A percentile compares a stretch with the other conserved stretches of the same genome.
Evolutionary conservation across 1,140 invertebrate genomes (phyloP).

Genomic region (Phenacoccus solenopsis): DNA sequence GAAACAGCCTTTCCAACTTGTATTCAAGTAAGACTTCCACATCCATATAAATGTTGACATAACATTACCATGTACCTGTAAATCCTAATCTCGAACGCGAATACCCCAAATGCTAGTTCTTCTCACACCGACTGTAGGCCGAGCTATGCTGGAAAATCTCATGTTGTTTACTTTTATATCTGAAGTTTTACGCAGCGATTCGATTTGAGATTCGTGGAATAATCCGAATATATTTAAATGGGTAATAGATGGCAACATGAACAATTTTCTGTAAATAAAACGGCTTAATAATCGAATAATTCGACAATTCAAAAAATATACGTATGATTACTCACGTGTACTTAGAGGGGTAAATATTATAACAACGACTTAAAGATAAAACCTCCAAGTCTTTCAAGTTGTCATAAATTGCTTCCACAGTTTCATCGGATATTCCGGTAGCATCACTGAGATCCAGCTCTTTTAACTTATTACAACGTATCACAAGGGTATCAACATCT

Average conservation of each 20-base stretch:
- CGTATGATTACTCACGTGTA: conserved; percentile 40
- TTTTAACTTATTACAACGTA: conserved; percentile 52
- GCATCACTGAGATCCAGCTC: conserved; percentile 81
- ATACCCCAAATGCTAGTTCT: conserved; percentile 80
- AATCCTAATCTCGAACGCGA: conserved; percentile 64
- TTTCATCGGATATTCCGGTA: conserved; percentile 47
- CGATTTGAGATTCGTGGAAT: conserved; percentile 44
- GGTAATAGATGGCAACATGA: conserved; percentile 41
- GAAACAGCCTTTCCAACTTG: too few relatives aligned
- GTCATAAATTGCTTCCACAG: conserved; percentile 43
- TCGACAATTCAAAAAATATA: neutral
- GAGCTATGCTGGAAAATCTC: conserved; percentile 63
- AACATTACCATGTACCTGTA: too few relatives aligned
- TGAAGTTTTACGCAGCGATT: conserved; percentile 41
- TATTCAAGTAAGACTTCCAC: too few relatives aligned
- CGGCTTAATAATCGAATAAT: neutral
- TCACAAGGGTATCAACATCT: conserved; percentile 54
- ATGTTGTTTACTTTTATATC: conserved; percentile 51
- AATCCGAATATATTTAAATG: conserved; percentile 66
- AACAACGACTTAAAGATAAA: conserved; percentile 71
- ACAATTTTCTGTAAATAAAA: conserved; percentile 38
- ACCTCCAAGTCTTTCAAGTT: conserved; percentile 59
- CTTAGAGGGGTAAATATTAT: conserved; percentile 51
- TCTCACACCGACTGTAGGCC: conserved; percentile 71
- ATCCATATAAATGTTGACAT: too few relatives aligned